Conservation (phyloP, 1,140 invertebrate genomes). For the Calycopis cecrops region DNA sequence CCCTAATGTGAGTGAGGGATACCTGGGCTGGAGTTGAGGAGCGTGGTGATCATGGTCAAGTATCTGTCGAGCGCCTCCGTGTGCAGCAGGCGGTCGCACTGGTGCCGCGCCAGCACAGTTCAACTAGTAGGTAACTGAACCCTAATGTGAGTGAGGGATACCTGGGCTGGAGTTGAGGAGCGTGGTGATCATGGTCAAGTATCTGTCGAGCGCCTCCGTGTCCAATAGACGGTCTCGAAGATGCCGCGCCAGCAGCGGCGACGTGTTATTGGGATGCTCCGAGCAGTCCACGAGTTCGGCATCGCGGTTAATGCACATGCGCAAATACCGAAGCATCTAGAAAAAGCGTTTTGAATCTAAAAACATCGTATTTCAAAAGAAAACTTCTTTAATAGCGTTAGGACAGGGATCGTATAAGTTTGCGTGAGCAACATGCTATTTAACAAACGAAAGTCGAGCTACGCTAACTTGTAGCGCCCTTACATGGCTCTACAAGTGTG, state of each 20-base stretch:
- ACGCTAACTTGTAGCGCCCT: too few relatives aligned
- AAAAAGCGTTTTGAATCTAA: constrained; percentile 15
- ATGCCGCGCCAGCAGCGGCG: constrained; percentile 78
- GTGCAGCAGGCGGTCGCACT: constrained; percentile 63
- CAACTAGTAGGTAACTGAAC: too few relatives aligned
- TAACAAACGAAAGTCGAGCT: too few relatives aligned
- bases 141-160: too few relatives aligned
- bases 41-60: constrained; percentile 78
- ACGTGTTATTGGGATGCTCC: constrained; percentile 78
- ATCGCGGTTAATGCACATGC: constrained; percentile 80
- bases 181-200: constrained; percentile 79
- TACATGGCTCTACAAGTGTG: too few relatives aligned
- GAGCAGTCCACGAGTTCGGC: constrained; percentile 62
- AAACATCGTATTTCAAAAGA: too few relatives aligned
- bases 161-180: constrained; percentile 78
- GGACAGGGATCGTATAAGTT: too few relatives aligned
- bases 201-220: constrained; percentile 77
- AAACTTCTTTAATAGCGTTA: too few relatives aligned
- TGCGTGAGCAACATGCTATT: too few relatives aligned
- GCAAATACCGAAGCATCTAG: constrained; percentile 85
- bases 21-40: constrained; percentile 79
- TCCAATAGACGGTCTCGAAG: constrained; percentile 65
- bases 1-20: too few relatives aligned
- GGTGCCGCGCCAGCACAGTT: constrained; percentile 76
- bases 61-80: constrained; percentile 78